Evolutionary conservation across 2,113 vertebrate genomes (phyloP).

Genomic region (Solenodon paradoxus): DNA sequence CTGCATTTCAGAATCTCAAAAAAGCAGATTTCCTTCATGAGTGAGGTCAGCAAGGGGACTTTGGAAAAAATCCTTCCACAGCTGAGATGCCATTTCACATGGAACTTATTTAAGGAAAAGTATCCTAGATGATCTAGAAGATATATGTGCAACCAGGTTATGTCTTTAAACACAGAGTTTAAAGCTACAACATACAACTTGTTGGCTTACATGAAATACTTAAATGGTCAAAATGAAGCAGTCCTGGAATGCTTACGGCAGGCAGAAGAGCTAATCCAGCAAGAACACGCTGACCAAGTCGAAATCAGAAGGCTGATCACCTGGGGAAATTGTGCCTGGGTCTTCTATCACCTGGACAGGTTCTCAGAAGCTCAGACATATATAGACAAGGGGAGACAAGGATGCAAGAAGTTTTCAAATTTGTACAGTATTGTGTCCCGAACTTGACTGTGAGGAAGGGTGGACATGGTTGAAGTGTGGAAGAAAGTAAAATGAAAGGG

Average conservation of each 20-base stretch:
- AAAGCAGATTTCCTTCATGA: constrained; percentile 65
- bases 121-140: constrained; percentile 76
- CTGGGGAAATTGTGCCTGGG: constrained; percentile 88
- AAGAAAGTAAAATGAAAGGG: constrained; percentile 63
- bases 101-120: constrained; percentile 80
- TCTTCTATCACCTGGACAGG: constrained; percentile 81
- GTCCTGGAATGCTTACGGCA: constrained; percentile 79
- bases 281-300: constrained; percentile 28
- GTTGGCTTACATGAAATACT: constrained; percentile 82
- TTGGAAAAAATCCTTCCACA: constrained; percentile 77
- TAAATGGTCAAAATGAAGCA: constrained; percentile 74
- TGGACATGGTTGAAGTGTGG: constrained; percentile 84
- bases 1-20: too few species aligned
- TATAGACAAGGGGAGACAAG: constrained; percentile 75
- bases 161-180: constrained; percentile 17
- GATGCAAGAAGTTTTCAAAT: constrained; percentile 63
- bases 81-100: constrained; percentile 88
- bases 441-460: constrained; percentile 83
- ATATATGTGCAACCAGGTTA: constrained; percentile 74
- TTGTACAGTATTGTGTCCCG: constrained; percentile 72
- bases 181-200: constrained; percentile 79
- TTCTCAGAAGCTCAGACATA: constrained; percentile 76
- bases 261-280: constrained; percentile 76
- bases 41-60: constrained; percentile 61
- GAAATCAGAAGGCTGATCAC: constrained; percentile 80